phyloP scores from a whole-genome alignment of 2,797 vertebrate genomes.

The Spheniscus humboldti region DNA sequence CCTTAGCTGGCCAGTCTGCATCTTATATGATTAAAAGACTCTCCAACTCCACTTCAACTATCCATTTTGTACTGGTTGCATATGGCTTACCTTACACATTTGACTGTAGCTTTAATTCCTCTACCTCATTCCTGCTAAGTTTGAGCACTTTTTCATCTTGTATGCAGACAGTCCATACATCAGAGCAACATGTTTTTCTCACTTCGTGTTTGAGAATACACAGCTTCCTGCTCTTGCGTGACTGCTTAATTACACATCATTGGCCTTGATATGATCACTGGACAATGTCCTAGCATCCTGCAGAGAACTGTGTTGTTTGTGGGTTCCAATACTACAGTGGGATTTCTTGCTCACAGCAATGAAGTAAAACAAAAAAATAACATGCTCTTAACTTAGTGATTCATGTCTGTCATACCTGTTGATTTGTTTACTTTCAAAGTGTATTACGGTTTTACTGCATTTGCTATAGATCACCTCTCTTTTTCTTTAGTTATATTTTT shows the following conservation, averaged over 20 bases:
- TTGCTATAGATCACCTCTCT: neutral
- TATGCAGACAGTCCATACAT: neutral
- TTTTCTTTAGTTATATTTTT: neutral
- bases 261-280: neutral
- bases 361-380: neutral
- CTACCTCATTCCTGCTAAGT: neutral
- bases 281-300: neutral
- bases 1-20: neutral
- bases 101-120: neutral
- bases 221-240: neutral
- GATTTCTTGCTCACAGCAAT: neutral
- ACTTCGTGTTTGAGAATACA: neutral
- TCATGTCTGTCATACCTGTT: neutral
- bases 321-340: neutral
- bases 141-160: neutral
- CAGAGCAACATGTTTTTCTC: neutral
- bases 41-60: neutral
- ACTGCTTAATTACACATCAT: neutral
- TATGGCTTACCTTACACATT: neutral
- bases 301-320: neutral
- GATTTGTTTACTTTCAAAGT: neutral
- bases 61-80: neutral
- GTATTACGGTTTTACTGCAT: neutral
- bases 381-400: neutral
- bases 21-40: neutral